Percentiles rank a stretch among this genome's conserved stretches.
Conservation (phyloP, 2,888 invertebrate species). For the Macrophya alboannulata region DNA sequence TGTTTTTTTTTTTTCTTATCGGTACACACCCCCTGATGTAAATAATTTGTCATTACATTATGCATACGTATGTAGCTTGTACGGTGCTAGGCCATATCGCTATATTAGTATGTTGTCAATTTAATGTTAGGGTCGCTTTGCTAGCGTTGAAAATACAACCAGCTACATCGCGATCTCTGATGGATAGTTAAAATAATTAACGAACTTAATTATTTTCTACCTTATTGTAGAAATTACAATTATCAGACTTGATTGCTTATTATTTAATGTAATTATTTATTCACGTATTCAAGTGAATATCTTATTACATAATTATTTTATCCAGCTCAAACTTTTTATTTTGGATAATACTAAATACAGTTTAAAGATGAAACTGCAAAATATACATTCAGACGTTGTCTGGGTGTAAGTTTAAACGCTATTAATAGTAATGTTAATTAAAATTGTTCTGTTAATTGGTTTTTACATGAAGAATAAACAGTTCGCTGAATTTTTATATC, state of each 20-base stretch:
- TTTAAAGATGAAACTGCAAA: slow-evolving; percentile 34
- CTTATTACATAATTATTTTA: not conserved
- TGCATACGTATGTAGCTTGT: slow-evolving; percentile 49
- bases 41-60: slow-evolving; percentile 45
- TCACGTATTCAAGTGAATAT: slow-evolving; percentile 4
- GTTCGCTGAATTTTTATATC: slow-evolving; percentile 56
- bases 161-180: slow-evolving; percentile 16
- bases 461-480: slow-evolving; percentile 70
- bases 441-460: slow-evolving; percentile 71
- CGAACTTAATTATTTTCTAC: slow-evolving; percentile 34
- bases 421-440: slow-evolving; percentile 59
- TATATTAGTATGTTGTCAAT: slow-evolving; percentile 23
- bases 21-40: slow-evolving; percentile 15
- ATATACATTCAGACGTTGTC: slow-evolving; percentile 25
- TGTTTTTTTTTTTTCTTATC: too few relatives aligned
- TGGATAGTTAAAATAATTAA: slow-evolving; percentile 32
- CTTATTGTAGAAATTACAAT: slow-evolving; percentile 17
- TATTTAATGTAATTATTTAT: not conserved
- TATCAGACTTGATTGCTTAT: slow-evolving; percentile 14
- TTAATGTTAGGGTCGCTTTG: slow-evolving; percentile 21
- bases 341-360: slow-evolving; percentile 2
- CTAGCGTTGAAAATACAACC: slow-evolving; percentile 36
- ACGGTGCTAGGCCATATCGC: slow-evolving; percentile 41
- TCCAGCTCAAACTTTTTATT: slow-evolving; percentile 39
- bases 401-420: slow-evolving; percentile 41